A percentile compares a stretch with the other conserved stretches of the same genome.
These are phyloP conservation scores for Archocentrus centrarchus DNA, from an alignment of 2,113 vertebrate genomes.

Conservation along the genomic window DNA sequence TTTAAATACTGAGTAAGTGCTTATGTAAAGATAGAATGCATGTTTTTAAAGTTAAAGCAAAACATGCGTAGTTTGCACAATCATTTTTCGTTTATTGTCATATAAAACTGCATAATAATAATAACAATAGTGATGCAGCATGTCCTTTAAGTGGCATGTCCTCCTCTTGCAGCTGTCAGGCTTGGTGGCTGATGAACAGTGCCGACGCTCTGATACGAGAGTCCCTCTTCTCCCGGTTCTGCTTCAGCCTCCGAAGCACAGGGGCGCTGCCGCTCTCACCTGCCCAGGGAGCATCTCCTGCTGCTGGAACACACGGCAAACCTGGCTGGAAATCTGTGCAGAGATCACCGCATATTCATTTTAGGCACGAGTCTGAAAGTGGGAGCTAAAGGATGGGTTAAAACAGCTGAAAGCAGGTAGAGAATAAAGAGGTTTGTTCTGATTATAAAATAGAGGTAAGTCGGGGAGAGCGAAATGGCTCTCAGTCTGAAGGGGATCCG, in stretches of 20 bases:
- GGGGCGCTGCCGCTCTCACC: conserved; percentile 57
- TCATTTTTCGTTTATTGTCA: not conserved
- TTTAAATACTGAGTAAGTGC: not conserved
- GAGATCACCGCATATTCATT: conserved; percentile 18
- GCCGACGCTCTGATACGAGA: conserved; percentile 77
- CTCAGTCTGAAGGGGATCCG: not conserved
- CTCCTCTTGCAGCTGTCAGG: conserved; percentile 24
- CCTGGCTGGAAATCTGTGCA: conserved; percentile 38
- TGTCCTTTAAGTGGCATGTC: not conserved
- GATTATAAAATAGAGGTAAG: not conserved
- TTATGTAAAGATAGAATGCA: not conserved
- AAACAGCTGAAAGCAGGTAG: not conserved
- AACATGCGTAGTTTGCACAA: not conserved
- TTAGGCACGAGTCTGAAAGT: conserved; percentile 3
- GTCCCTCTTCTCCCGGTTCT: conserved; percentile 79
- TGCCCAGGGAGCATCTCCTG: conserved; percentile 52
- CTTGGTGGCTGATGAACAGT: conserved; percentile 57
- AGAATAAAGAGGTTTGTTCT: not conserved
- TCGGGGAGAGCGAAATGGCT: not conserved
- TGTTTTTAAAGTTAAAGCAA: not conserved
- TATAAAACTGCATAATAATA: not conserved
- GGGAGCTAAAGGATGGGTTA: not conserved
- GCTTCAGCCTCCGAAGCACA: conserved; percentile 78
- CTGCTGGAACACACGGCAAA: conserved; percentile 22
- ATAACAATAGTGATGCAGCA: not conserved